Conservation (phyloP, 2,113 vertebrate genomes). For the Bufo bufo region DNA sequence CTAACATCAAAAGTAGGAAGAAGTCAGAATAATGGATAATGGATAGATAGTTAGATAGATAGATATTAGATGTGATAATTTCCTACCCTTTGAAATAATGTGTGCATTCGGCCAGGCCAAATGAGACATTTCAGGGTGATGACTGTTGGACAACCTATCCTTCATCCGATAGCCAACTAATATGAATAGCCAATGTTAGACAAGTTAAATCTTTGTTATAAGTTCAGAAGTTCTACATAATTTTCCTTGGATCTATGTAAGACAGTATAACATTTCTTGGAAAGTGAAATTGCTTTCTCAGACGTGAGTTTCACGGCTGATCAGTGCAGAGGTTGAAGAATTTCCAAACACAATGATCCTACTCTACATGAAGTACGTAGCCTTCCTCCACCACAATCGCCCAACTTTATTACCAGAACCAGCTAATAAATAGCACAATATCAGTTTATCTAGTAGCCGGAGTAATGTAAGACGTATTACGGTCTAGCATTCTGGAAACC, state of each 20-base stretch:
- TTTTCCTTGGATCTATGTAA: not conserved
- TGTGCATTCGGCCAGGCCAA: not conserved
- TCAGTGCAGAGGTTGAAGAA: not conserved
- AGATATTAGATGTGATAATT: not conserved
- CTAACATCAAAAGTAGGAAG: too few relatives aligned
- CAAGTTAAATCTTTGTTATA: not conserved
- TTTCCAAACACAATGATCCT: not conserved
- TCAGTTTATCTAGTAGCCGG: constrained; percentile 59
- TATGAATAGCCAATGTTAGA: not conserved
- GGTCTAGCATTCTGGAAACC: constrained; percentile 10
- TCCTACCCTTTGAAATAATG: not conserved
- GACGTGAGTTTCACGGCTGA: constrained; percentile 2
- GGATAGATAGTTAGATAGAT: not conserved
- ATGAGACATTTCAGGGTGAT: not conserved
- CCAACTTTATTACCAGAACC: not conserved
- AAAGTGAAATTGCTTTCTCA: not conserved
- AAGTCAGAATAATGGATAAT: too few relatives aligned
- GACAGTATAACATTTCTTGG: not conserved
- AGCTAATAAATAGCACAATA: constrained; percentile 58
- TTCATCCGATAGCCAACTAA: not conserved
- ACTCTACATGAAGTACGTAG: not conserved
- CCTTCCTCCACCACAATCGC: not conserved
- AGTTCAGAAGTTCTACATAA: not conserved
- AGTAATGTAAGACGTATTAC: constrained; percentile 61
- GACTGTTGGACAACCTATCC: not conserved